These are phyloP conservation scores for Centropus bengalensis DNA, from an alignment of 2,113 vertebrate species.

Conservation along the genomic window DNA sequence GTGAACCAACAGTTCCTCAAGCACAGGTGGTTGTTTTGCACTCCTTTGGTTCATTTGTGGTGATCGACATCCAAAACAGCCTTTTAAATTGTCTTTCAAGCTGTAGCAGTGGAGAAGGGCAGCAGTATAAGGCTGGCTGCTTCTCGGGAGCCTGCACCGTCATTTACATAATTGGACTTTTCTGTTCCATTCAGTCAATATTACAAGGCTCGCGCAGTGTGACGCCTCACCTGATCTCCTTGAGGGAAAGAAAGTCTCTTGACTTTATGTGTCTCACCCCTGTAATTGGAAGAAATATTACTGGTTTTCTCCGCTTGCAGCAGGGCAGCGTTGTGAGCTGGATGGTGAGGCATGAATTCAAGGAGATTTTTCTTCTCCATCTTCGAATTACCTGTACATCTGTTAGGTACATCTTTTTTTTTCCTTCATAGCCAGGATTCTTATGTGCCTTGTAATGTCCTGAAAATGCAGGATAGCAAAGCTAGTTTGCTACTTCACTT, in stretches of 20 bases:
- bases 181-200: conserved; percentile 47
- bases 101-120: neutral
- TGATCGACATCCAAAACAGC: conserved; percentile 37
- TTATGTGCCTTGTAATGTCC: neutral
- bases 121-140: conserved; percentile 24
- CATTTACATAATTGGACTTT: conserved; percentile 69
- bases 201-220: neutral
- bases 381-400: neutral
- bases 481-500: neutral
- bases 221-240: conserved; percentile 49
- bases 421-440: neutral
- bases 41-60: conserved; percentile 16
- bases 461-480: neutral
- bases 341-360: neutral
- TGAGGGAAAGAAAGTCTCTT: neutral
- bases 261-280: neutral
- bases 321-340: neutral
- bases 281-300: conserved; percentile 23
- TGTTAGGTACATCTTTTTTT: neutral
- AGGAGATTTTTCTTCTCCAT: neutral
- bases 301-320: neutral
- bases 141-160: conserved; percentile 20
- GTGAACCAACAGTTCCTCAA: neutral
- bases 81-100: conserved; percentile 53
- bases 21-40: neutral